Evolutionary conservation across 1,140 invertebrate genomes (phyloP).

Genomic region (Danaus melanippus): DNA sequence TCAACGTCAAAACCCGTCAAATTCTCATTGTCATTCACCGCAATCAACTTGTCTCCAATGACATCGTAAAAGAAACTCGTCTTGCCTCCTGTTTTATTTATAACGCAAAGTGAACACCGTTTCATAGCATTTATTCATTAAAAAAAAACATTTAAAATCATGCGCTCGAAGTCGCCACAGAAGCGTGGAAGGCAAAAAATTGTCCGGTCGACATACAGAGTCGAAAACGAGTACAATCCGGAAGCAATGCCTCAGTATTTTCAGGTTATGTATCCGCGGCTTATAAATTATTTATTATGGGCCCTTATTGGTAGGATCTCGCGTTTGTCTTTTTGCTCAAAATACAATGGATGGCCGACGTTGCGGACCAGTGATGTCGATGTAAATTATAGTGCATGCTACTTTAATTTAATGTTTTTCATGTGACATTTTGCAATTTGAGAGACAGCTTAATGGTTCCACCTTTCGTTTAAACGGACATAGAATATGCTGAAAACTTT

Average conservation of each 20-base stretch:
- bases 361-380: conserved; percentile 27
- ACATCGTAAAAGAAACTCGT: conserved; percentile 38
- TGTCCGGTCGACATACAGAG: conserved; percentile 35
- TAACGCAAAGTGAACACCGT: conserved; percentile 29
- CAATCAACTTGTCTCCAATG: conserved; percentile 36
- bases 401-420: conserved; percentile 38
- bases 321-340: conserved; percentile 37
- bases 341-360: conserved; percentile 39
- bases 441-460: conserved; percentile 14
- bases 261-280: conserved; percentile 47
- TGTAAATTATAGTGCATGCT: conserved; percentile 33
- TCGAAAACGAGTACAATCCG: conserved; percentile 50
- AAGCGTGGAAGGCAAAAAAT: conserved; percentile 40
- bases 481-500: conserved; percentile 1
- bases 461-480: conserved; percentile 1
- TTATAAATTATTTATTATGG: conserved; percentile 53
- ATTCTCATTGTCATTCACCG: conserved; percentile 39
- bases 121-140: conserved; percentile 37
- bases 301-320: conserved; percentile 38
- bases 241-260: conserved; percentile 55
- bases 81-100: conserved; percentile 38
- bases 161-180: conserved; percentile 33
- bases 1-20: conserved; percentile 35
- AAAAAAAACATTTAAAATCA: conserved; percentile 38
- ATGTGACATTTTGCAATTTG: conserved; percentile 22